phyloP scores from a whole-genome alignment of 2,888 invertebrate species.

The Nemapogon koenigi region DNA sequence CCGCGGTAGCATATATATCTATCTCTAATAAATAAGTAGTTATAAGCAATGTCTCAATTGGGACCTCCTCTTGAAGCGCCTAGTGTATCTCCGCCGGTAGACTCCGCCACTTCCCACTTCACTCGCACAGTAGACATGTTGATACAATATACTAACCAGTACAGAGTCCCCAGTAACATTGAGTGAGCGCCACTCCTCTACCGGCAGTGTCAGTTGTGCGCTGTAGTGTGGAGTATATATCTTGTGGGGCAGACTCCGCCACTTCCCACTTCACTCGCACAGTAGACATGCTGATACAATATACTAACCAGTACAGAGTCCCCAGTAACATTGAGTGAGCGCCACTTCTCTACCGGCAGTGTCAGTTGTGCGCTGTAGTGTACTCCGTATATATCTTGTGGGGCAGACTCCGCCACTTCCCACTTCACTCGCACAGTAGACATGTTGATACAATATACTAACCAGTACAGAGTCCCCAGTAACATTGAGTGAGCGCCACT shows the following conservation, averaged over 20 bases:
- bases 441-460: conserved; percentile 20
- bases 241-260: conserved; percentile 17
- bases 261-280: conserved; percentile 33
- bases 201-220: conserved; percentile 33
- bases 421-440: too few relatives aligned
- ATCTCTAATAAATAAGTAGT: too few relatives aligned
- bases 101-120: conserved; percentile 28
- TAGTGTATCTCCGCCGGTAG: too few relatives aligned
- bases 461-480: conserved; percentile 34
- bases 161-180: conserved; percentile 33
- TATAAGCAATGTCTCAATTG: too few relatives aligned
- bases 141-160: conserved; percentile 27
- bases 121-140: conserved; percentile 30
- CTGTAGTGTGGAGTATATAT: conserved; percentile 50
- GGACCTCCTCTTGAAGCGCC: too few relatives aligned
- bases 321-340: conserved; percentile 26
- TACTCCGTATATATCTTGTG: conserved; percentile 37
- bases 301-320: conserved; percentile 34
- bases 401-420: too few relatives aligned
- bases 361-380: conserved; percentile 45
- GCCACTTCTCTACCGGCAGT: conserved; percentile 50
- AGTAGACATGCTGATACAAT: conserved; percentile 25
- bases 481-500: conserved; percentile 43
- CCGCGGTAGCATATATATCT: too few relatives aligned
- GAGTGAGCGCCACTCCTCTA: conserved; percentile 44